phyloP scores from a whole-genome alignment of 2,888 invertebrate genomes.

The Synergus gifuensis region DNA sequence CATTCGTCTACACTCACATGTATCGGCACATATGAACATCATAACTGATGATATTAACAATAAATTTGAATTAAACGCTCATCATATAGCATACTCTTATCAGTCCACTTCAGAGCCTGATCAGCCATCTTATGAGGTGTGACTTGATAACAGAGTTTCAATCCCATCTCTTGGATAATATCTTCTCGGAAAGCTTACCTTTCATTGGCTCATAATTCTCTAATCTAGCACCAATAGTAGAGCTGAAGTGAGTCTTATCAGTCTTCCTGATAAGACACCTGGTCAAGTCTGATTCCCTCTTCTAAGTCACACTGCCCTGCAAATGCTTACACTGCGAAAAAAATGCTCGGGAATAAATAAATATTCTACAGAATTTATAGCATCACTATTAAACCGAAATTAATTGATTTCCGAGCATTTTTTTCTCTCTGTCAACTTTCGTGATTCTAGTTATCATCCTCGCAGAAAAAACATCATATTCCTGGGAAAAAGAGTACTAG shows the following conservation, averaged over 20 bases:
- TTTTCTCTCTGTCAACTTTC: background rate
- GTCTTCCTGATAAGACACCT: background rate
- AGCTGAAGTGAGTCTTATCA: background rate
- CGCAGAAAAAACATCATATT: background rate
- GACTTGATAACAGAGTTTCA: background rate
- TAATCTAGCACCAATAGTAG: constrained; percentile 9
- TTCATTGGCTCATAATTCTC: constrained; percentile 9
- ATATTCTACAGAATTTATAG: no score
- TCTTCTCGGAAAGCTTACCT: background rate
- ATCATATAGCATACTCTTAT: background rate
- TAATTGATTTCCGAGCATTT: no score
- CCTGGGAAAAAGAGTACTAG: background rate
- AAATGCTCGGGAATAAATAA: no score
- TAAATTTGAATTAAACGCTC: background rate
- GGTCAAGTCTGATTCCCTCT: background rate
- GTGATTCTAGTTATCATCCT: background rate
- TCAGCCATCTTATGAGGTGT: constrained; percentile 8
- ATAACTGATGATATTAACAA: background rate
- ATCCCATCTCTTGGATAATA: background rate
- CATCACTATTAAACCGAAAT: no score
- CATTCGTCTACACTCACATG: constrained; percentile 64
- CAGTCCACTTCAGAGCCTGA: background rate
- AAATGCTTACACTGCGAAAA: background rate
- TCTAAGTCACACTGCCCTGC: background rate
- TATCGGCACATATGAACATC: constrained; percentile 30